Base-by-base conservation (phyloP, 1,140 invertebrate genomes). In the Telenomus remus region DNA sequence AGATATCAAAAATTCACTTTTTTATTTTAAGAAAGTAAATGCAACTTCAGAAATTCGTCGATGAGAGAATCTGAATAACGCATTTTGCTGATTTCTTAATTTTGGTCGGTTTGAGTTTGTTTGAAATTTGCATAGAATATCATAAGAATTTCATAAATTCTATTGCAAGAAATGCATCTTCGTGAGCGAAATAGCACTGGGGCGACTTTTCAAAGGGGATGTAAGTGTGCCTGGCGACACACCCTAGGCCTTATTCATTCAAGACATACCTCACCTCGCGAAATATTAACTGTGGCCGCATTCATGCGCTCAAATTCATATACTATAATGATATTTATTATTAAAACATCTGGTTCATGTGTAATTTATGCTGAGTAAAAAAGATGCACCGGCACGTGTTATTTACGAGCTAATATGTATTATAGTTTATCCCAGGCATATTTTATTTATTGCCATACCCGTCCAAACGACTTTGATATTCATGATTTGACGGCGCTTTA, bases 291-390 rank as follows among this genome's bases (percentile, higher is more conserved):
- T 55, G 42, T 47, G 14, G 4, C 50, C 16, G 39, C 50, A 27
- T 27, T 46, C 46, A 39, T 53, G 66, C 9, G 53, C 39, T 37
- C 73, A 65, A 65, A 76, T 70, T 55, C 55, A 61, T 65, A n/a
- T n/a, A 65, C 65, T 63, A 47, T 65, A 76, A 72, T 74, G 65
- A 61, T 74, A 66, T 65, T 78, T 74, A 71, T 71, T 73, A 78
- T 78, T 73, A 78, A 78, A 70, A 70, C 68, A 68, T 65, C 56
- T 63, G 54, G 49, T 55, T 60, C 76, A 27, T 56, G 39, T 50
- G 59, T 65, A 64, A 73, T 78, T 73, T 70, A 73, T 70, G 13
- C 46, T 19, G 43, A 33, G 42, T 55, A 63, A 66, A 71, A 71
- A 76, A 64, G 48, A 66, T 12, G 39, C 12, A 16, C 43, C 14